A percentile compares a stretch with the other conserved stretches of the same genome.
Evolutionary conservation across 2,797 vertebrate genomes (phyloP).

Genomic region (Capromys pilorides): DNA sequence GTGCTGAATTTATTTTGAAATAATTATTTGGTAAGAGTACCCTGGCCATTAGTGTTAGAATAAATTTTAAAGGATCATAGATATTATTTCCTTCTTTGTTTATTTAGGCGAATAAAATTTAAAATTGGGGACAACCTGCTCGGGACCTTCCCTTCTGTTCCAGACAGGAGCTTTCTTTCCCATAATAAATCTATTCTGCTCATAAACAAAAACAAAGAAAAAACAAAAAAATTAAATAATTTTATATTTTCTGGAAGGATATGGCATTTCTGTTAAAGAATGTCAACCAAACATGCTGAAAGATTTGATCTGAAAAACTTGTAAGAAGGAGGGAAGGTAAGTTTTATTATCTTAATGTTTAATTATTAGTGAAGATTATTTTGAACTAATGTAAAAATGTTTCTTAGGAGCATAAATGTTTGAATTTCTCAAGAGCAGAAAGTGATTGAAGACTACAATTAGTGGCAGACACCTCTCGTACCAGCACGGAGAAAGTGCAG

Average conservation of each 20-base stretch:
- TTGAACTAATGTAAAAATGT: conserved; percentile 34
- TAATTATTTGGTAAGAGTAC: background rate
- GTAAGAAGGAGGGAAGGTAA: background rate
- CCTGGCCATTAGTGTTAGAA: conserved; percentile 19
- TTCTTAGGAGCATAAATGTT: conserved; percentile 2
- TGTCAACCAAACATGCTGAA: background rate
- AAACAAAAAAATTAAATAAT: background rate
- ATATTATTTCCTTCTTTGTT: conserved; percentile 40
- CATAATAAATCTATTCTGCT: too few relatives aligned
- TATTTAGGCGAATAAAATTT: background rate
- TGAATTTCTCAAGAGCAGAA: conserved; percentile 6
- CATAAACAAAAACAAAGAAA: too few relatives aligned
- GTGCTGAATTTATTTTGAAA: conserved; percentile 16
- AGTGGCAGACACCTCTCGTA: background rate
- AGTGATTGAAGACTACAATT: background rate
- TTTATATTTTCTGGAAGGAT: conserved; percentile 24
- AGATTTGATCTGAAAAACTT: background rate
- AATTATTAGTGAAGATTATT: conserved; percentile 38
- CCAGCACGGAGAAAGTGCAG: background rate
- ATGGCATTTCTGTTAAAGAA: conserved; percentile 25
- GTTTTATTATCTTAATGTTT: conserved; percentile 2
- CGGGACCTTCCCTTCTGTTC: too few relatives aligned
- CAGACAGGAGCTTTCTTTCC: too few relatives aligned
- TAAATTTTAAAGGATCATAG: conserved; percentile 38
- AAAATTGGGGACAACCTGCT: too few relatives aligned